Percentiles rank a stretch among this genome's conserved stretches.
Evolutionary conservation across 2,888 invertebrate genomes (phyloP).

Genomic region (Cantharis rufa): DNA sequence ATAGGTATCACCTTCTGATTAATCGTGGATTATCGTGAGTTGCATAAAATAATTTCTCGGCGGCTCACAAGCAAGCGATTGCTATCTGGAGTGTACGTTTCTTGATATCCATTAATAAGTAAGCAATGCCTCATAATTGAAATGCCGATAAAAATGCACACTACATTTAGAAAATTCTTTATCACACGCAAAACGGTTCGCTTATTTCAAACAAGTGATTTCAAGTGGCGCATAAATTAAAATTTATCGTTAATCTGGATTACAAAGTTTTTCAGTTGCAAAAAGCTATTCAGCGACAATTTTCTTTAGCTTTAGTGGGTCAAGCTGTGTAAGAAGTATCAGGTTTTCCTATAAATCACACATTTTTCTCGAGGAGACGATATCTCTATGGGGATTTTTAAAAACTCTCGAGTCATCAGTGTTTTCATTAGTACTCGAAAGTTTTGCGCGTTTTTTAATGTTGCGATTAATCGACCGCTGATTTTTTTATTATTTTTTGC

Average conservation of each 20-base stretch:
- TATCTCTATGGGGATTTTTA: conserved; percentile 13
- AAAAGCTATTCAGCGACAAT: conserved; percentile 17
- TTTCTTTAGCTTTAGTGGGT: conserved; percentile 23
- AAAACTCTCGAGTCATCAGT: conserved; percentile 22
- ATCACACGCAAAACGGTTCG: conserved; percentile 27
- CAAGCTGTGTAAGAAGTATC: conserved; percentile 24
- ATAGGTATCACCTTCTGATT: too few relatives aligned
- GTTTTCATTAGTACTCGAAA: conserved; percentile 24
- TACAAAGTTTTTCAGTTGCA: conserved; percentile 4
- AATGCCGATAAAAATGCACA: conserved; percentile 24
- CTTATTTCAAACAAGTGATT: conserved; percentile 24
- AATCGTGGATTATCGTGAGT: neutral
- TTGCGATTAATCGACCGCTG: conserved; percentile 12
- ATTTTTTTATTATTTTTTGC: conserved; percentile 17
- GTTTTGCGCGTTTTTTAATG: conserved; percentile 7
- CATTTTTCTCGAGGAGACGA: conserved; percentile 19
- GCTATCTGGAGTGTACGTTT: neutral
- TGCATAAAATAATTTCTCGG: neutral
- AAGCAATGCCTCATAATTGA: conserved; percentile 8
- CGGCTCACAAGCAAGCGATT: neutral
- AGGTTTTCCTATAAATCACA: conserved; percentile 26
- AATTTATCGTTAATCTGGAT: conserved; percentile 24
- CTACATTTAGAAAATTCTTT: conserved; percentile 16
- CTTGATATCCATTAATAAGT: conserved; percentile 7
- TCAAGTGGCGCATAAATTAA: conserved; percentile 31